A percentile compares a stretch with the other conserved stretches of the same genome.
These are phyloP conservation scores for Amphilophus citrinellus DNA, from an alignment of 2,113 vertebrate genomes.

Conservation along the genomic window DNA sequence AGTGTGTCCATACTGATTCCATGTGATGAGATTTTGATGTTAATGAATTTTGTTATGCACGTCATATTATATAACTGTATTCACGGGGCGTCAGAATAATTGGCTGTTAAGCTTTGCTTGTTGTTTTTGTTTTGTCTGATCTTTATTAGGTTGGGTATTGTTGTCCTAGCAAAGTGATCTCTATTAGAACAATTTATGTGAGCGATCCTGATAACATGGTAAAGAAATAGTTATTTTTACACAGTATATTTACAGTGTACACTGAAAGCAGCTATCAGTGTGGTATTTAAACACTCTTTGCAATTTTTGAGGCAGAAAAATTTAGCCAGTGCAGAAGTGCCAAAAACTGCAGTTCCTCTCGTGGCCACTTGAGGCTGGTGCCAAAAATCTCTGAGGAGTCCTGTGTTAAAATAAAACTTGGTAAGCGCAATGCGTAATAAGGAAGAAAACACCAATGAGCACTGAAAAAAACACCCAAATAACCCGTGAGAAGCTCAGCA, in stretches of 20 bases:
- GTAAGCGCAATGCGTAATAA: background rate
- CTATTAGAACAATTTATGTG: too few species aligned
- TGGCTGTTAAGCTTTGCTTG: background rate
- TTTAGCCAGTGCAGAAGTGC: too few species aligned
- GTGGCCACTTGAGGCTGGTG: background rate
- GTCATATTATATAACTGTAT: background rate
- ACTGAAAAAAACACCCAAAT: background rate
- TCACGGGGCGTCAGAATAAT: background rate
- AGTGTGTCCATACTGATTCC: background rate
- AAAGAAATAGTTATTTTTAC: too few species aligned
- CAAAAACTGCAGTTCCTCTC: background rate
- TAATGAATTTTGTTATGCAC: background rate
- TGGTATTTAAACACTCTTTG: background rate
- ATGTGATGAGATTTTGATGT: background rate
- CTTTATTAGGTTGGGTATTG: background rate
- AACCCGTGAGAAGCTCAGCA: background rate
- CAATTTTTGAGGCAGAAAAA: background rate
- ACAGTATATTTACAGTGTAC: too few species aligned
- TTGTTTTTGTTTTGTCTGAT: background rate
- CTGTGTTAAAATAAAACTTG: too few species aligned
- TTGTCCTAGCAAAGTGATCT: background rate
- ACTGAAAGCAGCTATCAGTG: too few species aligned
- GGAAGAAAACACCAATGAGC: background rate
- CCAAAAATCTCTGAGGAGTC: background rate
- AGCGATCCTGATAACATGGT: too few species aligned